Evolutionary conservation across 2,888 invertebrate genomes (phyloP).

Genomic region (Amphiduros pacificus): DNA sequence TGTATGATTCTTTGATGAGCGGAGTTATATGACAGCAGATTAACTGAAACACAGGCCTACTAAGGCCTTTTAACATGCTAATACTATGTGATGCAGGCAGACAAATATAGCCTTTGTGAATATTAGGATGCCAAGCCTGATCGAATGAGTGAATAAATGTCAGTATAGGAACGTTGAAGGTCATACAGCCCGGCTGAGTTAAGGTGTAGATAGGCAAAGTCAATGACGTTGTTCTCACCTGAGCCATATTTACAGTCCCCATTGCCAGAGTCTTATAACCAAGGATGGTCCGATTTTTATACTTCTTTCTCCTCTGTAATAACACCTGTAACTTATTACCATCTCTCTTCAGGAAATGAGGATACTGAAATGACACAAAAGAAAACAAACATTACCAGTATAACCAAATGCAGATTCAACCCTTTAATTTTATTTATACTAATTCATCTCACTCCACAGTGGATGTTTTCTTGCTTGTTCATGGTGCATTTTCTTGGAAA

Average conservation of each 20-base stretch:
- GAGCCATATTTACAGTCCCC: conserved; percentile 73
- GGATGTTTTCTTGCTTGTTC: no score
- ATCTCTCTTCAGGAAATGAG: conserved; percentile 96
- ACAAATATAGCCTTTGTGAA: no score
- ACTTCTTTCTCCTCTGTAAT: conserved; percentile 93
- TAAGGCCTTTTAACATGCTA: no score
- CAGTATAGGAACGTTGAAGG: no score
- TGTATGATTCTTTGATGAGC: no score
- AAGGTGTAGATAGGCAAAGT: not conserved
- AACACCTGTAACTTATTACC: conserved; percentile 94
- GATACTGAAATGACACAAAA: conserved; percentile 68
- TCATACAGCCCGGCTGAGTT: not conserved
- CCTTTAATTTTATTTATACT: not conserved
- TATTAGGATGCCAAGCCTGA: no score
- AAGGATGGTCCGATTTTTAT: conserved; percentile 93
- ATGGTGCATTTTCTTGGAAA: no score
- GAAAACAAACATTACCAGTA: not conserved
- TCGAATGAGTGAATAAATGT: no score
- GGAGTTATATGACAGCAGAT: no score
- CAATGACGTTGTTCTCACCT: conserved; percentile 36
- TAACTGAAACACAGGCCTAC: no score
- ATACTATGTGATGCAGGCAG: no score
- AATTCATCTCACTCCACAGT: not conserved
- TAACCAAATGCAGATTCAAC: not conserved
- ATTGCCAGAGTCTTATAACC: conserved; percentile 98